phyloP scores from a whole-genome alignment of 53 echinoderm and acorn worm genomes.

The Glandiceps talaboti region DNA sequence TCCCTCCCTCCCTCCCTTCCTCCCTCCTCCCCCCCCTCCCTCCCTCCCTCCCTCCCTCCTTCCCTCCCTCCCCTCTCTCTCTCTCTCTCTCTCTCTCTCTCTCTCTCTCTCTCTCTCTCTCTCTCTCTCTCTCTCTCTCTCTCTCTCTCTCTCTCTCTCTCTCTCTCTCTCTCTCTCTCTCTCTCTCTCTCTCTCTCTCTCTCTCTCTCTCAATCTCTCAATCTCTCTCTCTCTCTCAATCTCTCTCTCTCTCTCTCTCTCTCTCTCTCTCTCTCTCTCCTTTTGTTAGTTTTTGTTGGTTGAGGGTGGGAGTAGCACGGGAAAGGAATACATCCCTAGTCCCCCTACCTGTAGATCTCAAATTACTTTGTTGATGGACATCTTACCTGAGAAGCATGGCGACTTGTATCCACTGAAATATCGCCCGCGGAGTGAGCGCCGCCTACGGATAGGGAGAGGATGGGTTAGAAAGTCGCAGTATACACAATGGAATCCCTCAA shows the following conservation, averaged over 20 bases:
- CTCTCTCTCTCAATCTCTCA: neutral
- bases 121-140: slow-evolving; percentile 3
- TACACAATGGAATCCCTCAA: too few relatives aligned
- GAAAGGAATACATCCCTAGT: too few relatives aligned
- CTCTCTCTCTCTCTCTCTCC: neutral
- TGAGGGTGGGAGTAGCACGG: too few relatives aligned
- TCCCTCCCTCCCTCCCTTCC: neutral
- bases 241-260: slow-evolving; percentile 1
- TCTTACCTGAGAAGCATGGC: slow-evolving; percentile 44
- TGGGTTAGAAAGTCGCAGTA: too few relatives aligned
- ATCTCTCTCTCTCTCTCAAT: neutral
- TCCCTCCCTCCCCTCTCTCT: slow-evolving; percentile 6
- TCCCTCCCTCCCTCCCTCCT: neutral
- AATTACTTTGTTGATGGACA: too few relatives aligned
- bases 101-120: slow-evolving; percentile 1
- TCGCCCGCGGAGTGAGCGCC: slow-evolving; percentile 87
- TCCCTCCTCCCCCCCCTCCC: neutral
- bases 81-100: slow-evolving; percentile 1
- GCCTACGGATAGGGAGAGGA: slow-evolving; percentile 16
- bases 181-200: slow-evolving; percentile 1
- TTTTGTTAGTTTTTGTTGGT: neutral
- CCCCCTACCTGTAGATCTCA: too few relatives aligned
- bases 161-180: neutral
- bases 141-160: neutral
- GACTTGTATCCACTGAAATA: slow-evolving; percentile 65